Percentiles rank a stretch among this genome's conserved stretches.
Conservation (phyloP, 1,140 invertebrate species). For the Lepidostoma basale region DNA sequence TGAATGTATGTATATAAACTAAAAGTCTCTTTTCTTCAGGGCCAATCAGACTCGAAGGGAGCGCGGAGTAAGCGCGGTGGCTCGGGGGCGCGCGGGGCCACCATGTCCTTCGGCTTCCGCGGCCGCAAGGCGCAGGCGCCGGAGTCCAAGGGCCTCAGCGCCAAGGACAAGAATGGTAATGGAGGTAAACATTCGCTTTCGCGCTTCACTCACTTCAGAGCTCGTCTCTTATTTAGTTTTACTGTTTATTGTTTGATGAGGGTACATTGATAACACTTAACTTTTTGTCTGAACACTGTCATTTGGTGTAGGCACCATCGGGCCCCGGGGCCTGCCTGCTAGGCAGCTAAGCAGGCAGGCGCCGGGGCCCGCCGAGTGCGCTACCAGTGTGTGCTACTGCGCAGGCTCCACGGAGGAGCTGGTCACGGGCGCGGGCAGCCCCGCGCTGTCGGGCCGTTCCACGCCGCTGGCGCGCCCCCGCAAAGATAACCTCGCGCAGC, state of each 20-base stretch:
- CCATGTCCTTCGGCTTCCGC: constrained; percentile 74
- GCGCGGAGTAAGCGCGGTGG: constrained; percentile 61
- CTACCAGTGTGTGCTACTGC: too few species aligned
- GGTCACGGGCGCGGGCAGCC: constrained; percentile 49
- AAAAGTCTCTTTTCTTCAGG: constrained; percentile 49
- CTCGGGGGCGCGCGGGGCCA: constrained; percentile 65
- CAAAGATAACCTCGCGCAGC: constrained; percentile 56
- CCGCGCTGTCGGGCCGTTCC: constrained; percentile 57
- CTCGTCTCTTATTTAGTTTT: too few species aligned
- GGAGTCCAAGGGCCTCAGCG: constrained; percentile 47
- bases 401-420: constrained; percentile 59
- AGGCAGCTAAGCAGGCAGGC: too few species aligned
- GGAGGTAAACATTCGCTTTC: constrained; percentile 56
- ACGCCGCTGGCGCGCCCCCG: constrained; percentile 59
- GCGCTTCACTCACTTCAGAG: too few species aligned
- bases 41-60: constrained; percentile 63
- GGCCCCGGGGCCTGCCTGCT: too few species aligned
- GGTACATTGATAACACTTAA: too few species aligned
- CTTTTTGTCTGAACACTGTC: too few species aligned
- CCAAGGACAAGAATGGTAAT: constrained; percentile 58
- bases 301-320: too few species aligned
- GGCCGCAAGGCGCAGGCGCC: constrained; percentile 61
- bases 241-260: too few species aligned
- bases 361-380: too few species aligned
- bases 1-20: too few species aligned